A percentile compares a stretch with the other conserved stretches of the same genome.
Conservation (phyloP, 2,888 invertebrate species). For the Bibio marci region DNA sequence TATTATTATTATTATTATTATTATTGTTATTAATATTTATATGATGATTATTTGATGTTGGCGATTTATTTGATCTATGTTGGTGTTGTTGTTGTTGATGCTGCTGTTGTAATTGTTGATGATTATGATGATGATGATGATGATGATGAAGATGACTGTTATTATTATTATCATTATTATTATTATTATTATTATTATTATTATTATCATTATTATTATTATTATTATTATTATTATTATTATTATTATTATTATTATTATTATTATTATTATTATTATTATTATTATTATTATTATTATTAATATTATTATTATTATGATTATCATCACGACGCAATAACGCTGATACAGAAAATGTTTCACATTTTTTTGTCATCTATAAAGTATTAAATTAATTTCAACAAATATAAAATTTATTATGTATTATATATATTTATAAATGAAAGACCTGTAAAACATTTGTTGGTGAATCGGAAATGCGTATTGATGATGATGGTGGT, state of each 20-base stretch:
- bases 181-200: slow-evolving; percentile 27
- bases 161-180: no score
- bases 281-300: no score
- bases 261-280: no score
- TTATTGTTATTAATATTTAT: slow-evolving; percentile 10
- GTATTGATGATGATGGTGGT: slow-evolving; percentile 39
- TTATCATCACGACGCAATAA: slow-evolving; percentile 51
- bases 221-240: no score
- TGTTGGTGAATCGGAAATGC: slow-evolving; percentile 18
- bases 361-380: slow-evolving; percentile 42
- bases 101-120: background rate
- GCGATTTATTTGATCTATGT: slow-evolving; percentile 26
- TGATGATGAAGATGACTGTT: no score
- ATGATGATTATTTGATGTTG: no score
- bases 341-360: slow-evolving; percentile 71
- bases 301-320: no score
- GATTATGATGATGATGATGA: no score
- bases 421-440: background rate
- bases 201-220: slow-evolving; percentile 33
- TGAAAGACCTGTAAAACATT: slow-evolving; percentile 8
- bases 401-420: background rate
- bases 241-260: slow-evolving; percentile 19
- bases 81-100: background rate
- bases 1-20: slow-evolving; percentile 14
- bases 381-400: background rate